Evolutionary conservation across 1,140 invertebrate species (phyloP).

Genomic region (Scylla paramamosain): DNA sequence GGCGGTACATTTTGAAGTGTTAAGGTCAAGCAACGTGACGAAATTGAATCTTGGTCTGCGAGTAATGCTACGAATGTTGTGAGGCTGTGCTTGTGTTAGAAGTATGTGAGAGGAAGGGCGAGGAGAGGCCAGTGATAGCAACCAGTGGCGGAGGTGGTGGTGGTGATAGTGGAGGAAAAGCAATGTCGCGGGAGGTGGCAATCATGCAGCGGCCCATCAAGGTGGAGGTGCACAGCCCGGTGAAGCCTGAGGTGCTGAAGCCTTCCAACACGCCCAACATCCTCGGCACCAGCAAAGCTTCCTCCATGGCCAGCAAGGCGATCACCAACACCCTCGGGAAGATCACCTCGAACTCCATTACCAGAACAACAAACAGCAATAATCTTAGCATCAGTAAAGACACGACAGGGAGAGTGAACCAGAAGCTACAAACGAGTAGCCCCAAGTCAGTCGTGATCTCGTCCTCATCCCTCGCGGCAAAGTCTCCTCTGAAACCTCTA

Average conservation of each 20-base stretch:
- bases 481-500: conserved; percentile 61
- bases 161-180: neutral
- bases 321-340: conserved; percentile 26
- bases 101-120: conserved; percentile 25
- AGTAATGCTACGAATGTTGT: neutral
- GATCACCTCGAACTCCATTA: neutral
- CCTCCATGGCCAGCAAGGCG: conserved; percentile 25
- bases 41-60: neutral
- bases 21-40: conserved; percentile 39
- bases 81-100: neutral
- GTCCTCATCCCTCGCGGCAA: conserved; percentile 7
- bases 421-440: neutral
- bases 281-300: neutral
- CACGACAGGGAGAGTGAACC: neutral
- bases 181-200: conserved; percentile 44
- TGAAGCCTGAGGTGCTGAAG: conserved; percentile 67
- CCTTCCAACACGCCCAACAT: conserved; percentile 68
- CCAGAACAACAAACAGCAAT: neutral
- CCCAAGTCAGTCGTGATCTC: neutral
- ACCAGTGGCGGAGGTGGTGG: neutral
- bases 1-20: conserved; percentile 68
- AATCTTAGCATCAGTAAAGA: neutral
- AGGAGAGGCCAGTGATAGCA: conserved; percentile 26
- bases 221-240: conserved; percentile 60
- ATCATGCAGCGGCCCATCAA: conserved; percentile 63